Evolutionary conservation across 2,888 invertebrate species (phyloP), one percentile per base, ranked within the genome.

Genomic region (Volucella inflata): DNA sequence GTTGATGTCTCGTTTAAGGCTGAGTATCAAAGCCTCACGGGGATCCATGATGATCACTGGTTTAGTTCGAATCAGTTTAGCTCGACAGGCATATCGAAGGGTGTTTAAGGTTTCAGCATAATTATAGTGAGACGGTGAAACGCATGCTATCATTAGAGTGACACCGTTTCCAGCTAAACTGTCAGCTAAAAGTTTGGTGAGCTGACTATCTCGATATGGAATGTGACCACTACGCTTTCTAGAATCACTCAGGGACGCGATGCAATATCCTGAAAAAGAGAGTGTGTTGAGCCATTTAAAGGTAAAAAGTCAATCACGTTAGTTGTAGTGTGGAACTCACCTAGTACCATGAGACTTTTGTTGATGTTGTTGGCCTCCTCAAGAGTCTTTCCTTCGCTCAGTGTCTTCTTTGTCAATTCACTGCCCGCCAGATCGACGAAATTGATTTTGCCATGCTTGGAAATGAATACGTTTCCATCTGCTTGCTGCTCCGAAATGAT

Each of bases 401-500:
- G 95, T 0, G 97, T 98, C 91, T 96, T 96, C 90, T 98, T 98
- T 4, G 98, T 98, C 95, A 98, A 97, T 93, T 98, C 98, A 89
- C 98, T 98, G n/a, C 98, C 98, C 0, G 98, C 98, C 80, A 98
- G 93, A 92, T 98, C 98, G 8, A 98, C 98, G 91, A 98, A 98
- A 93, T 98, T 98, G 72, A 98, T 95, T 93, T 98, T 98, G 36
- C 98, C 98, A 89, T 97, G 96, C 88, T 97, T 96, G 44, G 97
- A 96, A 88, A 98, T 95, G 88, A 96, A 97, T 55, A 97, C 96
- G 55, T 96, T 96, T 85, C 95, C 95, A 89, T 95, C 95, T 38
- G 96, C 95, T 90, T 96, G 96, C 89, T 96, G 94, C 90, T 98
- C 98, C 0, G 97, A 95, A 44, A 97, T 95, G 88, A 98, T 97